These are phyloP conservation scores for Echinometra lucunter DNA, from an alignment of 53 echinoderm and acorn worm species.

Conservation along the genomic window DNA sequence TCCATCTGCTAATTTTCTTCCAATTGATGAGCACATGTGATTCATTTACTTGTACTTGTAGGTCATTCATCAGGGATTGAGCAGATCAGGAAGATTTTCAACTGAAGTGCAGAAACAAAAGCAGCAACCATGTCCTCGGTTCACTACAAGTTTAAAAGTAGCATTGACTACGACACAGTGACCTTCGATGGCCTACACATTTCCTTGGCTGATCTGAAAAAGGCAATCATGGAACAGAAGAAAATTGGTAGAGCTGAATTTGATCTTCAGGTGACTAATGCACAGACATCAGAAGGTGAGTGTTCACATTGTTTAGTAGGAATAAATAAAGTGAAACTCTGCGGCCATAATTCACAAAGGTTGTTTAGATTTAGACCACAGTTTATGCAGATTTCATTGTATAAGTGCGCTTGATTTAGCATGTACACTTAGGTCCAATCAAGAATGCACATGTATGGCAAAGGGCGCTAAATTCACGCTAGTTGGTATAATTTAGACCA, in stretches of 20 bases:
- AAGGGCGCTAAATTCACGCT: no score
- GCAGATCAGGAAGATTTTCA: background rate
- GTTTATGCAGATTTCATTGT: no score
- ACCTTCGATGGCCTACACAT: slow-evolving; percentile 98
- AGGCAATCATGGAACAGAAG: slow-evolving; percentile 92
- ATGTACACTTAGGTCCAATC: no score
- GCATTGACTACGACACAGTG: slow-evolving; percentile 95
- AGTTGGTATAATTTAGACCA: no score
- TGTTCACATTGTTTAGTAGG: background rate
- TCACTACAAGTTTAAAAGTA: slow-evolving; percentile 99
- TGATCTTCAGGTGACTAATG: slow-evolving; percentile 96
- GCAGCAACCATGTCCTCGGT: slow-evolving; percentile 91
- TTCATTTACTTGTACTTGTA: background rate
- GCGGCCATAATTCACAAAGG: no score
- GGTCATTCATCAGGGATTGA: slow-evolving; percentile 11
- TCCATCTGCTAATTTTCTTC: background rate
- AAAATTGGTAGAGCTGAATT: slow-evolving; percentile 87
- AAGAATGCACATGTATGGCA: no score
- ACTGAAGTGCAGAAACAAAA: background rate
- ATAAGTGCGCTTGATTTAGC: no score
- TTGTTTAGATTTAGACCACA: no score
- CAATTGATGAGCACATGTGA: background rate
- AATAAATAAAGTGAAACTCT: background rate
- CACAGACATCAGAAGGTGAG: slow-evolving; percentile 96
- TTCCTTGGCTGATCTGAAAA: slow-evolving; percentile 96